phyloP scores from a whole-genome alignment of 2,113 vertebrate species.

The Noctilio leporinus region DNA sequence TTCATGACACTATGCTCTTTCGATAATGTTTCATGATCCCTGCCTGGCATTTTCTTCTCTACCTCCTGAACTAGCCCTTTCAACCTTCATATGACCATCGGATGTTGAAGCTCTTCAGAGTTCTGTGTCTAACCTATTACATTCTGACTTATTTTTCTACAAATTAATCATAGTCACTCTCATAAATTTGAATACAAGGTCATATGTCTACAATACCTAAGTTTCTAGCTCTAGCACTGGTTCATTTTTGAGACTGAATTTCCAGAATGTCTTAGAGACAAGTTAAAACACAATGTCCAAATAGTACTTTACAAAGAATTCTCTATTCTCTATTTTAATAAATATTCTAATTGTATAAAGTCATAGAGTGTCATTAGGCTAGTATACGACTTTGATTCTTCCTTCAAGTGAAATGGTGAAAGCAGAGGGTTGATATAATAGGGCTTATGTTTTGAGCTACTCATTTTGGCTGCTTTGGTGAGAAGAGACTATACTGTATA shows the following conservation, averaged over 20 bases:
- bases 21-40: background rate
- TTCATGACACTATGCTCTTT: background rate
- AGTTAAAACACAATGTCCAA: background rate
- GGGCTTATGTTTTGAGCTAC: background rate
- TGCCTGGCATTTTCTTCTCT: background rate
- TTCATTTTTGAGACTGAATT: background rate
- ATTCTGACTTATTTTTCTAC: background rate
- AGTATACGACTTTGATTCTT: background rate
- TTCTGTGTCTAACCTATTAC: background rate
- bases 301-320: background rate
- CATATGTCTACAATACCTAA: background rate
- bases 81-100: background rate
- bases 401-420: background rate
- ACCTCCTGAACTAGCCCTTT: background rate
- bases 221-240: background rate
- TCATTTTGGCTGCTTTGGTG: background rate
- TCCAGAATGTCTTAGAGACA: background rate
- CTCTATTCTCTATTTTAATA: background rate
- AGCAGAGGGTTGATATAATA: background rate
- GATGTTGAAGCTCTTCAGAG: background rate
- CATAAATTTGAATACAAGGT: background rate
- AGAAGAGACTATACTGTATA: background rate
- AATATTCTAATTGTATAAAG: background rate
- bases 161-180: background rate
- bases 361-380: background rate